Conservation (phyloP, 1,140 invertebrate genomes). For the Papilio machaon region DNA sequence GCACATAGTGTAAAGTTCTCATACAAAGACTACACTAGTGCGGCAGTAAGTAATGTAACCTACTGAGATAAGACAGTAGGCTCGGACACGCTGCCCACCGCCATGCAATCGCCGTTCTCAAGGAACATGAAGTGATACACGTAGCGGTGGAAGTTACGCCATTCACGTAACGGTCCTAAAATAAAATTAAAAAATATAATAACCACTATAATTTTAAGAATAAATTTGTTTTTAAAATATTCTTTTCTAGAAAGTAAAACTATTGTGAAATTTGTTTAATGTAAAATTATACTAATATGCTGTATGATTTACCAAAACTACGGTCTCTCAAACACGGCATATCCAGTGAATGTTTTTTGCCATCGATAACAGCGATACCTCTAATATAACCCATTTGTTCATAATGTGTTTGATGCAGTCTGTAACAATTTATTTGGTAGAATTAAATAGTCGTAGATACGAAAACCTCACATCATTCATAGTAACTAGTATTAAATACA, state of each 20-base stretch:
- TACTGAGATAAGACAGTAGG: conserved; percentile 84
- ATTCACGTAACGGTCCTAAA: conserved; percentile 82
- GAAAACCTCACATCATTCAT: neutral
- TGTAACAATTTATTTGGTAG: conserved; percentile 65
- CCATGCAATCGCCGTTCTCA: conserved; percentile 85
- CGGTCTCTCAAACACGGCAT: conserved; percentile 84
- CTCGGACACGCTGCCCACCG: conserved; percentile 85
- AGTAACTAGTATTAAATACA: too few species aligned
- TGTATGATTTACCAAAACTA: conserved; percentile 81
- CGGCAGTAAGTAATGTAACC: conserved; percentile 46
- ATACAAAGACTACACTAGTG: neutral
- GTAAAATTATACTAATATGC: conserved; percentile 29
- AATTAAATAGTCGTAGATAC: neutral
- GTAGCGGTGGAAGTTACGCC: conserved; percentile 87
- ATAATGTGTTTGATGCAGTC: conserved; percentile 88
- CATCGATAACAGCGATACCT: conserved; percentile 82
- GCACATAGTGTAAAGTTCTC: neutral
- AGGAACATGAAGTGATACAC: conserved; percentile 86
- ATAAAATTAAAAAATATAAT: conserved; percentile 3
- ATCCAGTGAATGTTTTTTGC: conserved; percentile 72
- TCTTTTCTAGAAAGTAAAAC: too few species aligned
- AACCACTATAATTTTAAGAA: neutral
- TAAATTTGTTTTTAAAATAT: too few species aligned
- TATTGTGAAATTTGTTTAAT: neutral
- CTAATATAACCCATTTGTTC: conserved; percentile 85